These are phyloP conservation scores for Chloroclystis v-ata DNA, from an alignment of 2,888 invertebrate genomes.

Conservation along the genomic window DNA sequence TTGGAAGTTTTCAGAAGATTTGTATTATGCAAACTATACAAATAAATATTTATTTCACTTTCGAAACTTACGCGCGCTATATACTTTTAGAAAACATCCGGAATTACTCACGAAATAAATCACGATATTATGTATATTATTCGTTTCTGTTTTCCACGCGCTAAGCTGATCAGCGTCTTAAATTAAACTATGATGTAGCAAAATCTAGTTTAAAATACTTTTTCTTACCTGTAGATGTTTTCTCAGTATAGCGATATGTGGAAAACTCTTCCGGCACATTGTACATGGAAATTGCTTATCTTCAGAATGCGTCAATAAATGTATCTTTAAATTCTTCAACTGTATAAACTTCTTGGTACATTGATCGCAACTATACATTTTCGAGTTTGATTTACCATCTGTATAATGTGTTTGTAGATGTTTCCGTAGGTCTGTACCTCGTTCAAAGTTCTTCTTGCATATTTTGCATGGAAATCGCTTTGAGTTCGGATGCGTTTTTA, in stretches of 20 bases:
- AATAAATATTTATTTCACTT: too few species aligned
- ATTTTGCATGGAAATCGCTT: neutral
- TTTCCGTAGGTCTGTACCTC: neutral
- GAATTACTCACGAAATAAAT: too few species aligned
- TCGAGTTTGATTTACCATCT: neutral
- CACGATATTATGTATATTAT: too few species aligned
- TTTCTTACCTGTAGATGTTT: neutral
- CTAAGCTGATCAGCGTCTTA: too few species aligned
- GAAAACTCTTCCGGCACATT: neutral
- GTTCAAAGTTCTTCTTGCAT: constrained; percentile 1
- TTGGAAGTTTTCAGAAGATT: too few species aligned
- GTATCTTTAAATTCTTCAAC: constrained; percentile 1
- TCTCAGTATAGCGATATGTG: neutral
- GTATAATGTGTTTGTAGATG: neutral
- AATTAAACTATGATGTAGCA: too few species aligned
- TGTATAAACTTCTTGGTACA: constrained; percentile 3
- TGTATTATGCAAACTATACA: too few species aligned
- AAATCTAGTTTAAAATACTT: too few species aligned
- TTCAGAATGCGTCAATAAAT: constrained; percentile 3
- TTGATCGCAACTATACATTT: neutral
- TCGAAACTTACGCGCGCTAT: too few species aligned
- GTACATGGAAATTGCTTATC: constrained; percentile 4
- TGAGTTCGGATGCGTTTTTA: neutral
- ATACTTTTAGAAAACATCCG: too few species aligned
- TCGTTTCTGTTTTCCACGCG: too few species aligned